A percentile compares a stretch with the other conserved stretches of the same genome.
These are phyloP conservation scores for Xestia xanthographa DNA, from an alignment of 2,888 invertebrate genomes.

Conservation along the genomic window DNA sequence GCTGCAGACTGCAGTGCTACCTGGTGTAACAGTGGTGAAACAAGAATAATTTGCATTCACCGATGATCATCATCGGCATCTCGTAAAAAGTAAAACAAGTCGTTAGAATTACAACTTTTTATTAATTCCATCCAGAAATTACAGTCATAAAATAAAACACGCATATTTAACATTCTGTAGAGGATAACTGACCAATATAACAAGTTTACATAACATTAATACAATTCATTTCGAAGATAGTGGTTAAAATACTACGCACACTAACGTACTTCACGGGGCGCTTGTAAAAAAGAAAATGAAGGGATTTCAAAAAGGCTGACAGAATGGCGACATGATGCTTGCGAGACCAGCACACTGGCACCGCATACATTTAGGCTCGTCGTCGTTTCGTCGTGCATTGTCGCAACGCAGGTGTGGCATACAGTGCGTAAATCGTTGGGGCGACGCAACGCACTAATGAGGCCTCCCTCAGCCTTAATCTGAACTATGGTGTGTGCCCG, in stretches of 20 bases:
- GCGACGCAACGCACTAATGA: too few species aligned
- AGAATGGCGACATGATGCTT: neutral
- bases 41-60: neutral
- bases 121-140: constrained; percentile 44
- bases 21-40: neutral
- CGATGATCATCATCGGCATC: neutral
- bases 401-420: too few species aligned
- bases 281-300: neutral
- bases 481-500: neutral
- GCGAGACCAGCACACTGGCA: neutral
- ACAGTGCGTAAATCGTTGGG: too few species aligned
- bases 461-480: too few species aligned
- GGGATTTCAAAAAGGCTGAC: neutral
- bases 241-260: constrained; percentile 55
- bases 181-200: constrained; percentile 26
- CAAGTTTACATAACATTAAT: constrained; percentile 30
- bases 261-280: too few species aligned
- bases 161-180: constrained; percentile 24
- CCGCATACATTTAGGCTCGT: neutral
- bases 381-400: too few species aligned
- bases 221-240: constrained; percentile 33
- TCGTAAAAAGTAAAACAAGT: constrained; percentile 11
- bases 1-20: neutral
- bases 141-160: constrained; percentile 47
- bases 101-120: constrained; percentile 32